Percentiles rank a stretch among this genome's conserved stretches.
phyloP scores from a whole-genome alignment of 2,888 invertebrate genomes.

The Patella caerulea region DNA sequence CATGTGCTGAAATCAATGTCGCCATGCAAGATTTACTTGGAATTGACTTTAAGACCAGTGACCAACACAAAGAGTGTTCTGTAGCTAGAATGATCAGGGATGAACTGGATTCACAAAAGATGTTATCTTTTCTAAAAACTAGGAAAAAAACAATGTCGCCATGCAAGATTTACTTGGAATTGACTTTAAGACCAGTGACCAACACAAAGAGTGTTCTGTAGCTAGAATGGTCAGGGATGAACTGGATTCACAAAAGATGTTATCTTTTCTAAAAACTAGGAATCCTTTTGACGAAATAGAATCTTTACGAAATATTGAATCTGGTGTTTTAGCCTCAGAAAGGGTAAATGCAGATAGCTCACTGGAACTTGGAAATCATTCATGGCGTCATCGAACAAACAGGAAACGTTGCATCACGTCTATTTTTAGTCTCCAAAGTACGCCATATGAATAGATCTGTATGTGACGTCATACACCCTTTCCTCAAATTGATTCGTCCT shows the following conservation, averaged over 20 bases:
- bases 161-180: conserved; percentile 34
- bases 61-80: conserved; percentile 33
- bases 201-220: conserved; percentile 28
- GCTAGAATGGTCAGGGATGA: conserved; percentile 20
- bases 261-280: conserved; percentile 24
- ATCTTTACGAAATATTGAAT: not conserved
- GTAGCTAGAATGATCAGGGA: conserved; percentile 18
- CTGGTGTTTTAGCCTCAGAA: not conserved
- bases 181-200: conserved; percentile 30
- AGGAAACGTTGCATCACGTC: too few species aligned
- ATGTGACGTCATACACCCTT: too few species aligned
- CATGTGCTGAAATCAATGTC: conserved; percentile 34
- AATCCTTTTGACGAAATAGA: conserved; percentile 18
- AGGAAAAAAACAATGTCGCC: conserved; percentile 32
- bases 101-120: conserved; percentile 21
- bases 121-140: conserved; percentile 24
- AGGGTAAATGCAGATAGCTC: conserved; percentile 18
- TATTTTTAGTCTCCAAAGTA: too few species aligned
- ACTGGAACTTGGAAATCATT: not conserved
- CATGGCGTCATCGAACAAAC: too few species aligned
- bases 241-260: conserved; percentile 23
- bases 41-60: conserved; percentile 25
- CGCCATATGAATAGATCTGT: too few species aligned
- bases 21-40: conserved; percentile 36
- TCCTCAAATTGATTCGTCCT: too few species aligned